Conservation (phyloP, 2,888 invertebrate species). For the Pristionchus exspectatus region DNA sequence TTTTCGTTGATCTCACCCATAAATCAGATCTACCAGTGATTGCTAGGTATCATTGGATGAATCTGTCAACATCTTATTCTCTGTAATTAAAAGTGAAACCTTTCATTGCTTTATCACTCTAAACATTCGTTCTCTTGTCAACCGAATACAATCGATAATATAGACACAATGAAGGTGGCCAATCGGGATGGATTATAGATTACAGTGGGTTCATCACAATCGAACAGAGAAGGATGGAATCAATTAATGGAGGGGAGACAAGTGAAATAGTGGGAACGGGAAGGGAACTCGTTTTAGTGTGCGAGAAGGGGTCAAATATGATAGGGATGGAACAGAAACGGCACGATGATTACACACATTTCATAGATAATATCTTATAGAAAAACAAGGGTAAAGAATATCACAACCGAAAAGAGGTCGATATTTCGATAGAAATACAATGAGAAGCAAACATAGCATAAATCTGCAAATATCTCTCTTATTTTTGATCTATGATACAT, state of each 20-base stretch:
- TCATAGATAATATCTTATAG: constrained; percentile 41
- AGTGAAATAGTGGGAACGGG: constrained; percentile 39
- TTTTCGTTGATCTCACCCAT: constrained; percentile 29
- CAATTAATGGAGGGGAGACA: constrained; percentile 11
- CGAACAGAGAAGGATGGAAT: neutral
- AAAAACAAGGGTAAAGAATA: neutral
- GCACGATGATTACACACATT: neutral
- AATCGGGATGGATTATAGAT: constrained; percentile 18
- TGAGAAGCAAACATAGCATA: neutral
- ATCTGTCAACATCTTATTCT: constrained; percentile 19
- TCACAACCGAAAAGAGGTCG: constrained; percentile 17
- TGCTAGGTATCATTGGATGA: constrained; percentile 47
- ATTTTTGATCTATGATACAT: constrained; percentile 43
- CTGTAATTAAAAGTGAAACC: neutral
- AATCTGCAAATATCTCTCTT: constrained; percentile 34
- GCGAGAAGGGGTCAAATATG: constrained; percentile 46
- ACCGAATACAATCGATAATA: constrained; percentile 31
- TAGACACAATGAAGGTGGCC: neutral
- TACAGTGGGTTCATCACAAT: constrained; percentile 35
- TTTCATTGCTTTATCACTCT: constrained; percentile 27
- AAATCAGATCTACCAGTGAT: constrained; percentile 5
- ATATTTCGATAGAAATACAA: constrained; percentile 6
- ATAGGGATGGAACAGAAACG: constrained; percentile 15
- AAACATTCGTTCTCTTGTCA: constrained; percentile 25
- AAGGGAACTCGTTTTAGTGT: constrained; percentile 38